Evolutionary conservation across 2,113 vertebrate genomes (phyloP).

Genomic region (Psammodynastes pulverulentus): DNA sequence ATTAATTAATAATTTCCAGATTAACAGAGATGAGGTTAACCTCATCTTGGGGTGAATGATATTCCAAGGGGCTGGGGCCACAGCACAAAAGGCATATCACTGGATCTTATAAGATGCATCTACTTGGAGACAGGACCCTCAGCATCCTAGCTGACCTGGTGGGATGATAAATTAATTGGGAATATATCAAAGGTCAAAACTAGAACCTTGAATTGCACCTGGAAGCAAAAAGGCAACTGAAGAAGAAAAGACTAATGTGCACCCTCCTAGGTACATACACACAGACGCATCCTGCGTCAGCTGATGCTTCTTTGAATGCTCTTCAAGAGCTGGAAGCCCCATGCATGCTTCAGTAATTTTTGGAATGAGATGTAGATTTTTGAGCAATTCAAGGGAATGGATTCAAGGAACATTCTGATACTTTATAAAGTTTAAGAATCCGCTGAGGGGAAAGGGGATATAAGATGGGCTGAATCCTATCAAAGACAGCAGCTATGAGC

Average conservation of each 20-base stretch:
- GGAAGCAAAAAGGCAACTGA: background rate
- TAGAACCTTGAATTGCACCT: background rate
- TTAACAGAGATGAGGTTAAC: background rate
- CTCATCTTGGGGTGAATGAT: background rate
- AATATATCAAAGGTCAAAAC: background rate
- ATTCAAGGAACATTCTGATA: background rate
- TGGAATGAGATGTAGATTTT: background rate
- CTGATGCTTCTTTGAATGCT: background rate
- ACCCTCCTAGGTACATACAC: background rate
- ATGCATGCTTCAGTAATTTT: background rate
- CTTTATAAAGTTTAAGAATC: background rate
- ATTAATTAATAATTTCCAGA: background rate
- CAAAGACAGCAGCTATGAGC: background rate
- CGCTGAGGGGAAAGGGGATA: background rate
- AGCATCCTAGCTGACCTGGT: background rate
- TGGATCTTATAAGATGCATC: background rate
- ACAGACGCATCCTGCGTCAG: background rate
- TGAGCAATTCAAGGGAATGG: background rate
- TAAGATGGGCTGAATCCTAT: background rate
- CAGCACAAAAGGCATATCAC: background rate
- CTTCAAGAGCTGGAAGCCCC: background rate
- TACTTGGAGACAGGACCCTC: background rate
- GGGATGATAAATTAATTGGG: background rate
- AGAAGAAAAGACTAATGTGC: background rate
- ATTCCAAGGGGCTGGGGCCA: background rate